Evolutionary conservation across 2,113 vertebrate genomes (phyloP), one percentile per base, ranked within the genome.

Genomic region (Anarrhichthys ocellatus): DNA sequence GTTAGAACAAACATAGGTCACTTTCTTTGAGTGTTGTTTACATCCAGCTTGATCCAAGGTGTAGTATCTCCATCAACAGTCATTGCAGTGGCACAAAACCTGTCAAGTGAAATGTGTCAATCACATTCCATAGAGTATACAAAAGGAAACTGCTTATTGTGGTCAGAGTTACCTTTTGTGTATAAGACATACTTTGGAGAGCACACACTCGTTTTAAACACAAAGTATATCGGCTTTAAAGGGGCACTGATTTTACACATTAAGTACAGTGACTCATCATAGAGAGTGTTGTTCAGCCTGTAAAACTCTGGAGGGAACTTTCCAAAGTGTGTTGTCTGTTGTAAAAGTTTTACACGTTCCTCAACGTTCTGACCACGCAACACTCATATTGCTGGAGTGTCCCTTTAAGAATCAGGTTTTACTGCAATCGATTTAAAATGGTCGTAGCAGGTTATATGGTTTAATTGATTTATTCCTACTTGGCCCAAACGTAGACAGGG

Each of bases 361-460:
- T 9, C 27, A 52, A 36, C 10, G 52, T n/a, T n/a, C 8, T n/a
- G 15, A 24, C 48, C 36, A 29, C 7, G 14, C 27, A 24, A n/a
- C 32, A 9, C 67, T 52, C 6, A 36, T 27, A 22, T 8, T 70
- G 20, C 32, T 40, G 17, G 2, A 38, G 11, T 38, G n/a, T 5
- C 24, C 32, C 70, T 73, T 66, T 22, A 67, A 67, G 24, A 56
- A 24, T 44, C 14, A 15, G 44, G 24, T 70, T 64, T 63, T 44
- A n/a, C 15, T 7, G 52, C 46, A 38, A 40, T 18, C 20, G 36
- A 27, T 32, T 56, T 3, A 27, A 38, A 58, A 72, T 14, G n/a
- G 10, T 18, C 13, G 10, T 20, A 29, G 18, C 38, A 32, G 54
- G 22, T 56, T 11, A 56, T 14, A 27, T 56, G 38, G 73, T 68